A percentile compares a stretch with the other conserved stretches of the same genome.
Evolutionary conservation across 2,888 invertebrate genomes (phyloP).

Genomic region (Dromius quadrimaculatus): DNA sequence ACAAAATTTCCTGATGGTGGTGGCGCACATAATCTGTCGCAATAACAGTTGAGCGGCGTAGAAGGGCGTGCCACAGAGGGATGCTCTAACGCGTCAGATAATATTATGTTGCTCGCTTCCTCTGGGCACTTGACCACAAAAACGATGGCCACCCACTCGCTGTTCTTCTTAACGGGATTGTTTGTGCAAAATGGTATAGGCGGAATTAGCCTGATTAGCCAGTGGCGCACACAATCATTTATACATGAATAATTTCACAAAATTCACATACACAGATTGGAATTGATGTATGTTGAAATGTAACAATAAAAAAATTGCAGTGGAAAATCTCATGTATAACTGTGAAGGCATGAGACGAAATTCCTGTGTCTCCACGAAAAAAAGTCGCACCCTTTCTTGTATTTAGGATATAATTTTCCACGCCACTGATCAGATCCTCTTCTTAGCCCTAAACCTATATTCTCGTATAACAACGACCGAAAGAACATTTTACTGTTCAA

Average conservation of each 20-base stretch:
- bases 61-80: neutral
- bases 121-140: conserved; percentile 45
- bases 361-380: no score
- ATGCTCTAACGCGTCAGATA: conserved; percentile 33
- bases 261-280: neutral
- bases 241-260: no score
- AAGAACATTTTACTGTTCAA: conserved; percentile 25
- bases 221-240: conserved; percentile 5
- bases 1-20: conserved; percentile 35
- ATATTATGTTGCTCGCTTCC: conserved; percentile 34
- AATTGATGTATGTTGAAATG: neutral
- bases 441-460: conserved; percentile 1
- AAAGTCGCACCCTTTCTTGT: no score
- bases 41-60: conserved; percentile 35
- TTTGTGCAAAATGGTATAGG: conserved; percentile 8
- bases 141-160: conserved; percentile 28
- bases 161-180: conserved; percentile 32
- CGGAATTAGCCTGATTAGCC: conserved; percentile 8
- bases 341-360: no score
- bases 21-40: conserved; percentile 42
- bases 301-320: neutral
- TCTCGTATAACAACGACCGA: conserved; percentile 5
- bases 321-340: neutral
- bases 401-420: conserved; percentile 9
- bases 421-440: conserved; percentile 15